These are phyloP conservation scores for Ophonus ardosiacus DNA, from an alignment of 2,888 invertebrate genomes.

Conservation along the genomic window DNA sequence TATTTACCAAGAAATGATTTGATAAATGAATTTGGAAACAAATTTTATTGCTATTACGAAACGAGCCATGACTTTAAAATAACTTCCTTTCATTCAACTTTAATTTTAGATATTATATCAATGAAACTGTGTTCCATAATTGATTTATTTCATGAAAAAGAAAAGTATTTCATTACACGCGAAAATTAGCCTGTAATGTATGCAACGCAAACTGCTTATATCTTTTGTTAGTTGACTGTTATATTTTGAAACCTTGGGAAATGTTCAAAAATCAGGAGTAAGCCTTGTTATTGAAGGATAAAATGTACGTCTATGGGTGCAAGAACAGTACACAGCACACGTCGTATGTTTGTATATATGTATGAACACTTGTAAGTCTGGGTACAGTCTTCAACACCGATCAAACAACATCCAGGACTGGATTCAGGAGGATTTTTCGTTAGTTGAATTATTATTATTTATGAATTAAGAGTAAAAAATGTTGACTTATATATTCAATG, in stretches of 20 bases:
- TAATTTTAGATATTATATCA: neutral
- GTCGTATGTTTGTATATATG: constrained; percentile 3
- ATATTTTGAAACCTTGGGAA: neutral
- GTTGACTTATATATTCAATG: no score
- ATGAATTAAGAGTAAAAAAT: no score
- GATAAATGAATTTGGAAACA: neutral
- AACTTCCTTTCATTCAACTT: neutral
- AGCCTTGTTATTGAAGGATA: neutral
- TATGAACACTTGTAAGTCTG: constrained; percentile 27
- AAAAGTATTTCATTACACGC: no score
- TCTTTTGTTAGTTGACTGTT: neutral
- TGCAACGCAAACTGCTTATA: neutral
- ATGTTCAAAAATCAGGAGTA: neutral
- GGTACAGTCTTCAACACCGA: constrained; percentile 1
- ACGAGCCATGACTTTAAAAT: neutral
- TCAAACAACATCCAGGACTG: constrained; percentile 8
- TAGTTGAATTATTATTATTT: neutral
- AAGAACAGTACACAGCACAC: constrained; percentile 11
- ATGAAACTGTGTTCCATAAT: neutral
- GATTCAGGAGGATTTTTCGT: neutral
- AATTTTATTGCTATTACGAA: neutral
- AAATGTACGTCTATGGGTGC: constrained; percentile 1
- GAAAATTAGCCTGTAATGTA: neutral
- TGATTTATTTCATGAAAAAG: neutral
- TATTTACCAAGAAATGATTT: neutral